These are phyloP conservation scores for Columba guinea DNA, from an alignment of 2,797 vertebrate genomes.

Conservation along the genomic window DNA sequence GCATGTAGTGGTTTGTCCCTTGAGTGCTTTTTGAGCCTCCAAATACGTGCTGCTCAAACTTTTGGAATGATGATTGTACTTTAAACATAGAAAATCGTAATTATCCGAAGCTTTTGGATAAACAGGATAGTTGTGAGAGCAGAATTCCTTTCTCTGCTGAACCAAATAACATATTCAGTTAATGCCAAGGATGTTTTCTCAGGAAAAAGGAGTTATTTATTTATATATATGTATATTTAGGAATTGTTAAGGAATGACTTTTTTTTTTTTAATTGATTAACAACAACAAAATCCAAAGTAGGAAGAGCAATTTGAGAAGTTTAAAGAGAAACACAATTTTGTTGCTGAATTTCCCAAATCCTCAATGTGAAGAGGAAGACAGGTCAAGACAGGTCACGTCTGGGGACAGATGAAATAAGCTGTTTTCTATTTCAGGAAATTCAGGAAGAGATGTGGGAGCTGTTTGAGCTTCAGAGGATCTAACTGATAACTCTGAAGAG, in stretches of 20 bases:
- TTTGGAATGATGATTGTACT: not conserved
- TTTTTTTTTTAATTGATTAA: not conserved
- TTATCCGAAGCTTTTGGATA: not conserved
- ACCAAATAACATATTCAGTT: not conserved
- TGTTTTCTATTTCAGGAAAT: not conserved
- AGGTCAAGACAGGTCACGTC: not conserved
- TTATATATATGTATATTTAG: not conserved
- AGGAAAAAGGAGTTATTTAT: not conserved
- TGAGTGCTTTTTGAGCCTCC: not conserved
- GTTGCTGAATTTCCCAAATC: not conserved
- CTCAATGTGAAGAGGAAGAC: not conserved
- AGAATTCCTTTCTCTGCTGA: not conserved
- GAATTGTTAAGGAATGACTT: not conserved
- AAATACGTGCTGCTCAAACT: not conserved
- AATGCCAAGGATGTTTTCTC: not conserved
- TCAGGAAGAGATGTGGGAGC: not conserved
- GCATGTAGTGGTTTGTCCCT: not conserved
- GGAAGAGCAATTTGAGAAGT: not conserved
- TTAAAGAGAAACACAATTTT: not conserved
- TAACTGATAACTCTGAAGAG: not conserved
- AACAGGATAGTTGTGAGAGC: conserved; percentile 1
- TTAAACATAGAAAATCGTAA: not conserved
- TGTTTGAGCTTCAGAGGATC: not conserved
- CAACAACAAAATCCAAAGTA: not conserved
- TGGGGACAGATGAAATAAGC: not conserved